phyloP scores from a whole-genome alignment of 2,888 invertebrate species.

The Perdita meconis region DNA sequence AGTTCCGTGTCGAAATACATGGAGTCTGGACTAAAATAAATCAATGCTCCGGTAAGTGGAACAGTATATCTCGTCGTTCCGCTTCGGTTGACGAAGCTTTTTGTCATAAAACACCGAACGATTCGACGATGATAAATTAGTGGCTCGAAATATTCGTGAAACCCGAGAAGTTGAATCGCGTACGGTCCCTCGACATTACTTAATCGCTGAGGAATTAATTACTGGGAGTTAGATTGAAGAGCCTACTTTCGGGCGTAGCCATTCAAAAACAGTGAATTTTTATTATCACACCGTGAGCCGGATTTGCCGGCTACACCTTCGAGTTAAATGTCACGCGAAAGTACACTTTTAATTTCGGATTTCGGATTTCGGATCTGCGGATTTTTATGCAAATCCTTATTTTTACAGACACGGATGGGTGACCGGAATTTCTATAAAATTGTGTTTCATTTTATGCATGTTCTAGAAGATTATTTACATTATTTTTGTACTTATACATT shows the following conservation, averaged over 20 bases:
- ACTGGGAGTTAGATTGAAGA: neutral
- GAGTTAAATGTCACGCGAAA: neutral
- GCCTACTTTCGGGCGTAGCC: neutral
- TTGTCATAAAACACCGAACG: constrained; percentile 23
- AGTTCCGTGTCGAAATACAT: constrained; percentile 48
- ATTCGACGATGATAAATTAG: constrained; percentile 43
- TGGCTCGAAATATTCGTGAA: constrained; percentile 16
- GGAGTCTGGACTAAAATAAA: constrained; percentile 36
- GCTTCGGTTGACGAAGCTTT: constrained; percentile 38
- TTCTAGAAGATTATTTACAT: no score
- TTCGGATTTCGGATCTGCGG: no score
- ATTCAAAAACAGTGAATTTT: neutral
- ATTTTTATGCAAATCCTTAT: no score
- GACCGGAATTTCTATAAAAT: no score
- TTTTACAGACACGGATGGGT: no score
- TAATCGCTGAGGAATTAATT: constrained; percentile 39
- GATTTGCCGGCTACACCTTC: neutral
- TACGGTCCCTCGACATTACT: neutral
- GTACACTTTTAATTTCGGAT: neutral
- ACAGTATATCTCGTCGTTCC: constrained; percentile 37
- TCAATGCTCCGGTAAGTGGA: constrained; percentile 34
- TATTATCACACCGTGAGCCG: neutral
- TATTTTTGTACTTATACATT: no score
- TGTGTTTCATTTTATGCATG: no score
- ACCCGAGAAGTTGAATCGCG: constrained; percentile 6